phyloP scores from a whole-genome alignment of 1,140 invertebrate genomes.

The Trachymyrmex cornetzi region DNA sequence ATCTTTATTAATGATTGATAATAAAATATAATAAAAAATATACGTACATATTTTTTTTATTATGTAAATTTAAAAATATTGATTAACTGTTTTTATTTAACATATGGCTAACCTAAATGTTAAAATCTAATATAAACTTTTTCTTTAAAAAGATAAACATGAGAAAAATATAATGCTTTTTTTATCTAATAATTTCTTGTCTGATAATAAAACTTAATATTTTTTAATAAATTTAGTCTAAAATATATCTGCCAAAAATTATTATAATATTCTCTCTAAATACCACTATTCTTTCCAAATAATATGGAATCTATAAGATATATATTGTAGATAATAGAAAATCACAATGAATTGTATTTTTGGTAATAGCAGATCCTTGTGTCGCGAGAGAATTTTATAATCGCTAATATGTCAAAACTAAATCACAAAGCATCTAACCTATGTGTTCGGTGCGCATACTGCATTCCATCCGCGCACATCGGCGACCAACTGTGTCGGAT shows the following conservation, averaged over 20 bases:
- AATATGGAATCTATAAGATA: neutral
- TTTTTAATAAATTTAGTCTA: no score
- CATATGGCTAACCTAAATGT: neutral
- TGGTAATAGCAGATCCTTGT: neutral
- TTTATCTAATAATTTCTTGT: neutral
- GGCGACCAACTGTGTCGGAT: conserved; percentile 53
- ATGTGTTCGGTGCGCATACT: conserved; percentile 21
- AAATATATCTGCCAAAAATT: no score
- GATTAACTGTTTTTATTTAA: neutral
- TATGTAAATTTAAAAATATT: neutral
- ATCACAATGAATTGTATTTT: neutral
- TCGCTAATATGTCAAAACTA: conserved; percentile 47
- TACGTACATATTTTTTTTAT: neutral
- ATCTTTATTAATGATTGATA: neutral
- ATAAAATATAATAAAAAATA: neutral
- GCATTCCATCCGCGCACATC: conserved; percentile 49
- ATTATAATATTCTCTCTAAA: neutral
- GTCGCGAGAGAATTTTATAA: conserved; percentile 5
- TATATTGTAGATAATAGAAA: neutral
- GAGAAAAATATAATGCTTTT: neutral
- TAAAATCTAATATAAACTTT: neutral
- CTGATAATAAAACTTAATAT: no score
- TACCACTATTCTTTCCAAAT: neutral
- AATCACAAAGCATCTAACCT: conserved; percentile 50
- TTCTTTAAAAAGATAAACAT: neutral